Conservation (phyloP, 2,888 invertebrate genomes). For the Cephus sareptanus region DNA sequence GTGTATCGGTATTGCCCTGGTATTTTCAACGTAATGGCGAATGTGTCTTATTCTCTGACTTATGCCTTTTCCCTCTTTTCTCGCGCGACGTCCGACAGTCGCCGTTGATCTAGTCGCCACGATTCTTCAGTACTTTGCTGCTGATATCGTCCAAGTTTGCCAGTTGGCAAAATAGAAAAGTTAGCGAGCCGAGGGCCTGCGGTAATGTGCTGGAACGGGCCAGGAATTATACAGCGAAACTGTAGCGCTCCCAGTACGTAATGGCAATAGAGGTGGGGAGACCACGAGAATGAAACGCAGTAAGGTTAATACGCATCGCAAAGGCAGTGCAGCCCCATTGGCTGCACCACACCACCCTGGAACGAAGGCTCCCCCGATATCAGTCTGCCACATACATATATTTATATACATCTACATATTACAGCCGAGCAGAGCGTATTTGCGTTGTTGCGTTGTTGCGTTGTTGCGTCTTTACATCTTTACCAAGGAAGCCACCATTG, state of each 20-base stretch:
- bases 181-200: not conserved
- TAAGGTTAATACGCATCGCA: not conserved
- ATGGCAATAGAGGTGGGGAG: too few species aligned
- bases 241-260: not conserved
- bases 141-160: not conserved
- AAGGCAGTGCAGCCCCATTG: not conserved
- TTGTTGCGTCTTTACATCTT: not conserved
- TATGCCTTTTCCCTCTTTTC: not conserved
- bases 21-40: not conserved
- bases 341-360: not conserved
- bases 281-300: not conserved
- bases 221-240: not conserved
- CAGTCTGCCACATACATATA: not conserved
- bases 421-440: not conserved
- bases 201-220: not conserved
- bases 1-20: not conserved
- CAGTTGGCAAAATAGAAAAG: not conserved
- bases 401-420: not conserved
- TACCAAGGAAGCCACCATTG: not conserved
- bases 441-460: not conserved
- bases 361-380: not conserved
- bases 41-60: not conserved
- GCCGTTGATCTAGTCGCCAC: not conserved
- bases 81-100: not conserved
- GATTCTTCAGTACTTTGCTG: not conserved